phyloP scores from a whole-genome alignment of 2,797 vertebrate species.

The Gephyroberyx darwinii region DNA sequence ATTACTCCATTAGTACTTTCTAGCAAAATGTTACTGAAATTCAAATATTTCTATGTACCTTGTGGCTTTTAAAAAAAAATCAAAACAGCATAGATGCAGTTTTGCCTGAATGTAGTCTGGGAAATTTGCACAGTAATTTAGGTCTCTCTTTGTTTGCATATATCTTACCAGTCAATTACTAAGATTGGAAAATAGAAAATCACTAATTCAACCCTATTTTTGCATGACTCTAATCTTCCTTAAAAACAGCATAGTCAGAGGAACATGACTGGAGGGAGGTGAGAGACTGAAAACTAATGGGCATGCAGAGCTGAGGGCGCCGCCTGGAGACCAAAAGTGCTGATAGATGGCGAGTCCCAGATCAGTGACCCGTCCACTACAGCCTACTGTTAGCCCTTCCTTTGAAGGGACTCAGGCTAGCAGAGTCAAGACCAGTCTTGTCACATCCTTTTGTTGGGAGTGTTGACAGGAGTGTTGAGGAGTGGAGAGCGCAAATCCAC shows the following conservation, averaged over 20 bases:
- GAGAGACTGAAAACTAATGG: slow-evolving; percentile 30
- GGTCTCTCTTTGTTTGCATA: slow-evolving; percentile 82
- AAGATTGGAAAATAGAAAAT: slow-evolving; percentile 50
- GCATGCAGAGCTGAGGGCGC: slow-evolving; percentile 31
- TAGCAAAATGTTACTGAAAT: slow-evolving; percentile 54
- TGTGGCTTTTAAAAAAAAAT: slow-evolving; percentile 40
- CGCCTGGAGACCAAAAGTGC: slow-evolving; percentile 52
- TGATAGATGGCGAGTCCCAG: slow-evolving; percentile 44
- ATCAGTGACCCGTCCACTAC: slow-evolving; percentile 26
- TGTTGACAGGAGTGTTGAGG: slow-evolving; percentile 36
- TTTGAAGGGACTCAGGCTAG: slow-evolving; percentile 18
- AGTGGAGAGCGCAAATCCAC: slow-evolving; percentile 58
- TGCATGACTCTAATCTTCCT: slow-evolving; percentile 18
- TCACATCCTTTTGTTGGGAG: slow-evolving; percentile 29
- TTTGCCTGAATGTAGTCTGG: slow-evolving; percentile 63
- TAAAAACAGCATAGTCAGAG: slow-evolving; percentile 17
- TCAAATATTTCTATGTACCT: slow-evolving; percentile 68
- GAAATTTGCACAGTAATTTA: slow-evolving; percentile 72
- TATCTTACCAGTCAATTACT: slow-evolving; percentile 49
- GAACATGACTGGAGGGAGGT: slow-evolving; percentile 34
- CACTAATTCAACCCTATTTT: slow-evolving; percentile 34
- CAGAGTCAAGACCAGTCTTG: neutral
- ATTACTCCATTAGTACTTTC: slow-evolving; percentile 56
- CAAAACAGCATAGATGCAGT: slow-evolving; percentile 74
- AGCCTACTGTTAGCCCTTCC: slow-evolving; percentile 15